Conservation (phyloP, 2,113 vertebrate genomes). For the Albula glossodonta region DNA sequence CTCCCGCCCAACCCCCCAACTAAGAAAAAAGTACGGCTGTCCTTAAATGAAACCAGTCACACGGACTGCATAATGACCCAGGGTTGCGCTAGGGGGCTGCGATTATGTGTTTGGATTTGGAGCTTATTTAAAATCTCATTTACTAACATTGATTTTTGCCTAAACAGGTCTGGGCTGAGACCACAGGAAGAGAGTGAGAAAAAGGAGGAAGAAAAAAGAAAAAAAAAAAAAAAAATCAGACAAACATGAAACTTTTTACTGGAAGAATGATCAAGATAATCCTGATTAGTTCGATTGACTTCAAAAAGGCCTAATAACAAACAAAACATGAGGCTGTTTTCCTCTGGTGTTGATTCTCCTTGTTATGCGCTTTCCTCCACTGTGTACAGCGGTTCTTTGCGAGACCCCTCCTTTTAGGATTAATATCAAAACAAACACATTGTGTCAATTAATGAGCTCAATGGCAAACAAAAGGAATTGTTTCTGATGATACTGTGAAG, state of each 20-base stretch:
- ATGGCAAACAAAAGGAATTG: background rate
- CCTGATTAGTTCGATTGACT: background rate
- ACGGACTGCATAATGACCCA: background rate
- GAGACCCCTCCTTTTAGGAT: background rate
- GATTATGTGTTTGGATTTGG: constrained; percentile 6
- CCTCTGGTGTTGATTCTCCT: background rate
- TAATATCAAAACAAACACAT: background rate
- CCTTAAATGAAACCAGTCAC: background rate
- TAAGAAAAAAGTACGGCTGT: background rate
- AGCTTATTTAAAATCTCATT: constrained; percentile 19
- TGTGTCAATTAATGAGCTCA: background rate
- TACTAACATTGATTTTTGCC: constrained; percentile 22
- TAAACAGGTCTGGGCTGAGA: background rate
- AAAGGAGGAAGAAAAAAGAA: background rate
- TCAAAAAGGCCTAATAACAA: background rate
- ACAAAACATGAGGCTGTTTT: background rate
- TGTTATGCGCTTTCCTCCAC: background rate
- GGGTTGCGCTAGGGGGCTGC: background rate
- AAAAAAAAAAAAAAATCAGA: constrained; percentile 10
- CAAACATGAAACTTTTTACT: background rate
- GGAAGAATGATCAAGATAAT: constrained; percentile 17
- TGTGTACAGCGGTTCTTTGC: background rate
- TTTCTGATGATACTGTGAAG: background rate
- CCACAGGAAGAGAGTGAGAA: background rate
- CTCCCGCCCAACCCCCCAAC: too few species aligned